phyloP scores from a whole-genome alignment of 1,140 invertebrate genomes.

The Berghia stephanieae region DNA sequence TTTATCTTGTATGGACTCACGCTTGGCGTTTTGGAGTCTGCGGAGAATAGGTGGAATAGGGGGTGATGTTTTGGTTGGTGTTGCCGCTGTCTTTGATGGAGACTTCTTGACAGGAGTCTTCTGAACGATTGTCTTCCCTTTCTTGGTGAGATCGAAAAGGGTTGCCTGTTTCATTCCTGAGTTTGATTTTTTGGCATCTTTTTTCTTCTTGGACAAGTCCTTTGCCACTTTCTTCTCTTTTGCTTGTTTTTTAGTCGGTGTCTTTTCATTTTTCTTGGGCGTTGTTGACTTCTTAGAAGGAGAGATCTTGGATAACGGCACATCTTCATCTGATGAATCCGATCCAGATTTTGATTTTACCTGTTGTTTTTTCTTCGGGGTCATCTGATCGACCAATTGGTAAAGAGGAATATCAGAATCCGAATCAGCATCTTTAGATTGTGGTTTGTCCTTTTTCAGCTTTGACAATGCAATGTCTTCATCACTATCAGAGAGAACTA shows the following conservation, averaged over 20 bases:
- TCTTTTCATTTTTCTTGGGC: slow-evolving; percentile 30
- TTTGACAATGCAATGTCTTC: slow-evolving; percentile 24
- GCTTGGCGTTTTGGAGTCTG: neutral
- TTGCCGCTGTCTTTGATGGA: slow-evolving; percentile 35
- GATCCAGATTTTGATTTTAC: neutral
- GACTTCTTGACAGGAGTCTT: slow-evolving; percentile 40
- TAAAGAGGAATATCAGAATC: slow-evolving; percentile 46
- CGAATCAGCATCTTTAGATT: slow-evolving; percentile 31
- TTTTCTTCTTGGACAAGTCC: slow-evolving; percentile 35
- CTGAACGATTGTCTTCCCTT: slow-evolving; percentile 36
- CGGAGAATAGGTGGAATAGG: slow-evolving; percentile 45
- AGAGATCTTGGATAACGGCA: slow-evolving; percentile 44
- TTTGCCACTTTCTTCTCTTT: slow-evolving; percentile 21
- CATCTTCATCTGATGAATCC: slow-evolving; percentile 44
- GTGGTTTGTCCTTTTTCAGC: slow-evolving; percentile 30
- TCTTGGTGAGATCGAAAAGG: slow-evolving; percentile 60
- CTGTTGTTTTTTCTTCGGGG: slow-evolving; percentile 34
- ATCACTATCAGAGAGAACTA: slow-evolving; percentile 27
- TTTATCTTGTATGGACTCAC: slow-evolving; percentile 40
- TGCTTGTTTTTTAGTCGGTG: slow-evolving; percentile 14
- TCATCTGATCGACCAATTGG: slow-evolving; percentile 30
- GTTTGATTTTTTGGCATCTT: slow-evolving; percentile 20
- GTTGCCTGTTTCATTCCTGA: slow-evolving; percentile 65
- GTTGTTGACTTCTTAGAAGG: slow-evolving; percentile 24
- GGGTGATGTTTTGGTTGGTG: slow-evolving; percentile 32